Evolutionary conservation across 2,113 vertebrate species (phyloP), one percentile per base, ranked within the genome.

Genomic region (Oncorhynchus clarkii): DNA sequence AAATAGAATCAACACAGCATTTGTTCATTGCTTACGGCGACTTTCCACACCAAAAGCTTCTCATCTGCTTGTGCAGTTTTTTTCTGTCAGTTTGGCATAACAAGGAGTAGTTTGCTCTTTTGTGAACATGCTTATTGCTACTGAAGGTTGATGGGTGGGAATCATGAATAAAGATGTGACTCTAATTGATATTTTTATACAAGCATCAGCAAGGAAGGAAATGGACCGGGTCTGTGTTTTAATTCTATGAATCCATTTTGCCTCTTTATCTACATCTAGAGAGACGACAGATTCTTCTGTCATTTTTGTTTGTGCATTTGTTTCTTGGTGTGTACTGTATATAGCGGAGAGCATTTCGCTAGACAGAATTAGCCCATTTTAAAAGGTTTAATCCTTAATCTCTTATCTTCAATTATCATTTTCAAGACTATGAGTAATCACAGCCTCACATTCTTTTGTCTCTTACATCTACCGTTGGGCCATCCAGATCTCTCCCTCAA

Each of bases 321-420:
- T 22, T 20, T 70, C 29, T 49, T 49, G 20, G 18, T 48, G 48
- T 51, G 49, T 14, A 12, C 39, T 69, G 18, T 39, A 48, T n/a
- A 48, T 48, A 48, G 67, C 67, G n/a, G 16, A 34, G 5, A 22
- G 27, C 67, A 70, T 45, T 48, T 18, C 9, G 18, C 34, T 16
- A 24, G 67, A 70, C 67, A 48, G 39, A 70, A 48, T 70, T 45
- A 48, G n/a, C n/a, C 18, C 8, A 68, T 69, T 69, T 48, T 29
- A 2, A 69, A 13, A 27, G 16, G 65, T 39, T 22, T n/a, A 69
- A 57, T 68, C 26, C 34, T 22, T 2, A 45, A 70, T 49, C 27
- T 68, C 65, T 59, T 24, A 16, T 76, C 66, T 68, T 26, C 18
- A 68, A 68, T 75, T 49, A 60, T 12, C n/a, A 76, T 76, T 70